A percentile compares a stretch with the other conserved stretches of the same genome.
These are phyloP conservation scores for Stomatorhinus walkeri DNA, from an alignment of 2,797 vertebrate genomes.

Conservation along the genomic window DNA sequence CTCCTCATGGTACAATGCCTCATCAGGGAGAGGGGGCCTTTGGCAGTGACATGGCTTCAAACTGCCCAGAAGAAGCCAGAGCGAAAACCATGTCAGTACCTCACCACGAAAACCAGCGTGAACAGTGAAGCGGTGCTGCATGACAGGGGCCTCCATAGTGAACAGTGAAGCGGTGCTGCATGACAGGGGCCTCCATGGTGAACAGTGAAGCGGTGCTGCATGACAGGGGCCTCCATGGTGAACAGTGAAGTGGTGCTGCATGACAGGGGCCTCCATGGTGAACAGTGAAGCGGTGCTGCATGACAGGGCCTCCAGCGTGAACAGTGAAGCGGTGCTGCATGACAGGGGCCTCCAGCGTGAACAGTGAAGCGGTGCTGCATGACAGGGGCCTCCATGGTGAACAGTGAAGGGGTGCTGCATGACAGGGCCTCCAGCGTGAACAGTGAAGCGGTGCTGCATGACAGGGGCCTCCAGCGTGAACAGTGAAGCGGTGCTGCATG, in stretches of 20 bases:
- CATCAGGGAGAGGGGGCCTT: not conserved
- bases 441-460: not conserved
- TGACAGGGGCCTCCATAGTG: not conserved
- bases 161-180: too few species aligned
- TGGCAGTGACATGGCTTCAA: not conserved
- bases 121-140: not conserved
- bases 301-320: not conserved
- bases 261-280: too few species aligned
- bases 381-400: not conserved
- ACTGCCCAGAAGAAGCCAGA: not conserved
- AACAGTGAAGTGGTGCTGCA: too few species aligned
- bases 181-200: too few species aligned
- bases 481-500: not conserved
- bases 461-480: not conserved
- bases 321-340: not conserved
- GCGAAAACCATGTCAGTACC: not conserved
- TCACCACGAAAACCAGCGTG: not conserved
- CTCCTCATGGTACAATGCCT: not conserved
- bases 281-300: too few species aligned
- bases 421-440: not conserved
- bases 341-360: not conserved
- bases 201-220: too few species aligned
- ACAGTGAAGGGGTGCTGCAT: not conserved
- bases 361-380: not conserved
- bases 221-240: too few species aligned